Evolutionary conservation across 2,113 vertebrate genomes (phyloP).

Genomic region (Engraulis encrasicolus): DNA sequence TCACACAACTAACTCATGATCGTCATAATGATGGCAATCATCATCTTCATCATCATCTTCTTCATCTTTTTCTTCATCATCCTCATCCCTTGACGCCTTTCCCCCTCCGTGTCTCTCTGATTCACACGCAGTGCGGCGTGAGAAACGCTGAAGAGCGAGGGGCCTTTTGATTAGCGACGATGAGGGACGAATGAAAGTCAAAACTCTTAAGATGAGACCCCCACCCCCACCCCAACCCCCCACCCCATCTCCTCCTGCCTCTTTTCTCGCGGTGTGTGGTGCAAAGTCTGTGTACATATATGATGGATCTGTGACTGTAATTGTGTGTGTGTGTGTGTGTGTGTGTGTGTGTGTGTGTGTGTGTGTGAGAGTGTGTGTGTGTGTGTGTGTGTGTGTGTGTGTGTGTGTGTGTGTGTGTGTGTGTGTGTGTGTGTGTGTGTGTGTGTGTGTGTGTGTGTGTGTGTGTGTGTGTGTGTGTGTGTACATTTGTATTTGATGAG

Average conservation of each 20-base stretch:
- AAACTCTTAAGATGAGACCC: neutral
- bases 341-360: too few species aligned
- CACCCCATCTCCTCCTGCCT: neutral
- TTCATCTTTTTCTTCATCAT: neutral
- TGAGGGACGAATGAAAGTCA: neutral
- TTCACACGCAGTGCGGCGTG: neutral
- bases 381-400: too few species aligned
- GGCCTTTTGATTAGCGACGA: neutral
- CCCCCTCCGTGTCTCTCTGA: neutral
- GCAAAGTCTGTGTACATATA: too few species aligned
- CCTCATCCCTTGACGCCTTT: neutral
- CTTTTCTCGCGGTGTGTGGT: too few species aligned
- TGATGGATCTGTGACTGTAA: too few species aligned
- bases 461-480: too few species aligned
- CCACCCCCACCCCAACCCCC: neutral
- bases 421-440: too few species aligned
- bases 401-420: too few species aligned
- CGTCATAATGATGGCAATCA: conserved; percentile 5
- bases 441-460: too few species aligned
- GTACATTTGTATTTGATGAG: neutral
- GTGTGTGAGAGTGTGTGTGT: too few species aligned
- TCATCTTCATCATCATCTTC: conserved; percentile 5
- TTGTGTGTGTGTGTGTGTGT: too few species aligned
- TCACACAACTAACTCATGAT: conserved; percentile 13
- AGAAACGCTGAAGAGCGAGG: conserved; percentile 10